Evolutionary conservation across 2,888 invertebrate genomes (phyloP).

Genomic region (Hirtodrosophila cameraria): DNA sequence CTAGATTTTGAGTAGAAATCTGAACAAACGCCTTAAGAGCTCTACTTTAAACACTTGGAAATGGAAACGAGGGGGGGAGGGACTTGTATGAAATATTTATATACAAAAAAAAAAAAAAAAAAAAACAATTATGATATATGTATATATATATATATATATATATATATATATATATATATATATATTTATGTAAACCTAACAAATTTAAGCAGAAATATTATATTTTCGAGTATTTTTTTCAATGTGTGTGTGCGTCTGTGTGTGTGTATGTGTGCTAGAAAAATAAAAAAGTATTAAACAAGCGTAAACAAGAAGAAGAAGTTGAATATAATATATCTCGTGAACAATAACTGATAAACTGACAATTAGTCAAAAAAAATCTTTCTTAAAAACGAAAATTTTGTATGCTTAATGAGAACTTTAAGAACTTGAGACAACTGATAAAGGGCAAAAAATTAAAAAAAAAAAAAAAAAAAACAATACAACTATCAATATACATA

Average conservation of each 20-base stretch:
- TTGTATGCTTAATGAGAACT: constrained; percentile 8
- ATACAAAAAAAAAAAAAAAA: constrained; percentile 21
- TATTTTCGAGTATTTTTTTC: constrained; percentile 62
- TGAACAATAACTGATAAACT: constrained; percentile 35
- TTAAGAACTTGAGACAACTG: constrained; percentile 11
- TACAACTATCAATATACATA: constrained; percentile 14
- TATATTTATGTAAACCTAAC: constrained; percentile 38
- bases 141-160: constrained; percentile 7
- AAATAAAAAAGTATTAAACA: constrained; percentile 39
- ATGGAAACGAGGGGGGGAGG: constrained; percentile 19
- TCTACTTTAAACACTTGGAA: constrained; percentile 37
- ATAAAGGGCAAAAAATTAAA: constrained; percentile 15
- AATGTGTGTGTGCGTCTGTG: constrained; percentile 47
- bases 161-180: constrained; percentile 26
- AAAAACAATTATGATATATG: constrained; percentile 6
- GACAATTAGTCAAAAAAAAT: background rate
- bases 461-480: constrained; percentile 5
- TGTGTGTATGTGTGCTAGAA: constrained; percentile 21
- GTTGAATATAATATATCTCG: constrained; percentile 23
- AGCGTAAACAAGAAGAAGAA: constrained; percentile 31
- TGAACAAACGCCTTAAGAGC: constrained; percentile 51
- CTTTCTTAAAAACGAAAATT: background rate
- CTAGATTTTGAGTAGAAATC: constrained; percentile 30
- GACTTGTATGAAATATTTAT: constrained; percentile 46
- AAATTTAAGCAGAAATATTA: constrained; percentile 45